Evolutionary conservation across 2,113 vertebrate species (phyloP).

Genomic region (Catagonus wagneri): DNA sequence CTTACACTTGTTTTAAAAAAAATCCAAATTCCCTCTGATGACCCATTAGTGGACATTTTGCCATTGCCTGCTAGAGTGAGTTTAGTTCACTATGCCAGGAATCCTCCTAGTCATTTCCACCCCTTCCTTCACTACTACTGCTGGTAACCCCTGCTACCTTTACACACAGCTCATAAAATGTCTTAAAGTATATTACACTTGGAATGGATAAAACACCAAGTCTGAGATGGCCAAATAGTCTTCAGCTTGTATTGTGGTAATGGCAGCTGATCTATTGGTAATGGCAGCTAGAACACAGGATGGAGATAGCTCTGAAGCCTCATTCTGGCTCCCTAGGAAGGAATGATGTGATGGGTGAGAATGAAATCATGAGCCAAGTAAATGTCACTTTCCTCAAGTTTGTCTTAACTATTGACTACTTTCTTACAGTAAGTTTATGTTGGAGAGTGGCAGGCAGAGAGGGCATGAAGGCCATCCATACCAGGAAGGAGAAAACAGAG

Average conservation of each 20-base stretch:
- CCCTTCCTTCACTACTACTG: not conserved
- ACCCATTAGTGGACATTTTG: not conserved
- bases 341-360: not conserved
- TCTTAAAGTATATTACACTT: not conserved
- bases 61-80: not conserved
- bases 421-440: not conserved
- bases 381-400: not conserved
- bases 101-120: not conserved
- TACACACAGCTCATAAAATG: not conserved
- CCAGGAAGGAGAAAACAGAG: not conserved
- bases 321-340: not conserved
- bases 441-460: not conserved
- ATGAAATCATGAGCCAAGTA: not conserved
- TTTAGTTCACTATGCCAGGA: not conserved
- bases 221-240: not conserved
- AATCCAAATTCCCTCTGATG: not conserved
- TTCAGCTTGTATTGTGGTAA: not conserved
- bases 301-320: not conserved
- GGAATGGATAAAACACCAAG: not conserved
- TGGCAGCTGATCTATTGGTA: not conserved
- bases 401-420: not conserved
- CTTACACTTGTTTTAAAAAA: constrained; percentile 5
- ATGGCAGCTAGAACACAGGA: not conserved
- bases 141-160: not conserved
- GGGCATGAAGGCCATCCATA: not conserved